Evolutionary conservation across 2,113 vertebrate genomes (phyloP), one percentile per base, ranked within the genome.

Genomic region (Pygoscelis antarcticus): DNA sequence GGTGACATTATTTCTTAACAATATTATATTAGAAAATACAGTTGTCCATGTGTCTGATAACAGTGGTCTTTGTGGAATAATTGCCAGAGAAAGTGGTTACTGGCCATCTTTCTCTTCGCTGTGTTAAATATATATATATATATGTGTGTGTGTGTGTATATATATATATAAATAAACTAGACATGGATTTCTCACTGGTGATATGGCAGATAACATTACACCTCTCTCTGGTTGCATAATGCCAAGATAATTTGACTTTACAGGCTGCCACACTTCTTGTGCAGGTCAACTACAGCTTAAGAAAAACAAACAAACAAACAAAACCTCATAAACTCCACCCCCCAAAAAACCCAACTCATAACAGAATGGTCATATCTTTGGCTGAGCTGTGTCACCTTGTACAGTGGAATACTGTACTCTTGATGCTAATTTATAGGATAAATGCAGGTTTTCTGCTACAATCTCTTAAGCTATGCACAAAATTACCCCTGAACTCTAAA

Each of bases 281-380:
- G 13, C 8, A 76, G 57, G 26, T 54, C 15, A 66, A 16, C 17
- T 21, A 4, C 15, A 71, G 6, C 10, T 70, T 75, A 51, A 85
- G 36, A 42, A 42, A 70, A 68, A 47, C 4, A 72, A 81, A 27
- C 14, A 61, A 26, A 18, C 14, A 61, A 26, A 18, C 22, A 32
- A 60, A 30, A 2, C 4, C 34, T 2, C 2, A 22, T 60, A 51
- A 27, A 11, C 19, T 18, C 17, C 6, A 21, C 4, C 1, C 10
- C 11, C 10, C 12, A 49, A 71, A 42, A 44, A 12, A 2, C 18
- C 10, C 11, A n/a, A 22, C 16, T 60, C 2, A 1, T 40, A 69
- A 29, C 3, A 5, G n/a, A 40, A 32, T 21, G 30, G 10, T 65
- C 6, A 36, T 36, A 10, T 14, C 2, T 10, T 47, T 65, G 17